phyloP scores from a whole-genome alignment of 2,113 vertebrate species.

The Notarius lentiginosus region DNA sequence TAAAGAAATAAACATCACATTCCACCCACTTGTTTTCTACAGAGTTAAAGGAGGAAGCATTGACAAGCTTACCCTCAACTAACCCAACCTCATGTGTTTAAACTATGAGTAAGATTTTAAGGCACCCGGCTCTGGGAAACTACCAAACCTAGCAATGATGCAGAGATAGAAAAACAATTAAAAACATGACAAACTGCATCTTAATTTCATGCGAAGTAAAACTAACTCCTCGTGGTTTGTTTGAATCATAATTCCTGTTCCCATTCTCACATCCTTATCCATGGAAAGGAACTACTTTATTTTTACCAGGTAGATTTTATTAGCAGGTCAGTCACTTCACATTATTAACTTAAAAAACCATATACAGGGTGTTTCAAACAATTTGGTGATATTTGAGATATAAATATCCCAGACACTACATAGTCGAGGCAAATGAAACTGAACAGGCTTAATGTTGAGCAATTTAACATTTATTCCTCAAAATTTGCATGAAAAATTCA shows the following conservation, averaged over 20 bases:
- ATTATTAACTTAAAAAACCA: not conserved
- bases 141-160: too few species aligned
- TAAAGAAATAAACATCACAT: not conserved
- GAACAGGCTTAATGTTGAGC: too few species aligned
- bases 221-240: not conserved
- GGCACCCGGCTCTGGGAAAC: not conserved
- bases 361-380: too few species aligned
- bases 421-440: too few species aligned
- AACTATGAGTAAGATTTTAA: not conserved
- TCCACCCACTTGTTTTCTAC: not conserved
- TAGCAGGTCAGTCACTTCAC: not conserved
- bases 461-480: too few species aligned
- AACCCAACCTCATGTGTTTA: not conserved
- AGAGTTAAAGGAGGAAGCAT: not conserved
- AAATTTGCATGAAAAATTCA: too few species aligned
- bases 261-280: not conserved
- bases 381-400: too few species aligned
- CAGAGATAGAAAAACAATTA: not conserved
- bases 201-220: not conserved
- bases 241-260: not conserved
- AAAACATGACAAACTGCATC: not conserved
- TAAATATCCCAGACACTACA: too few species aligned
- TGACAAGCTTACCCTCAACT: not conserved
- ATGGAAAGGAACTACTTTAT: not conserved
- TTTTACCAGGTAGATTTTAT: not conserved